Conservation (phyloP, 2,797 vertebrate genomes). For the Malurus leucopterus region DNA sequence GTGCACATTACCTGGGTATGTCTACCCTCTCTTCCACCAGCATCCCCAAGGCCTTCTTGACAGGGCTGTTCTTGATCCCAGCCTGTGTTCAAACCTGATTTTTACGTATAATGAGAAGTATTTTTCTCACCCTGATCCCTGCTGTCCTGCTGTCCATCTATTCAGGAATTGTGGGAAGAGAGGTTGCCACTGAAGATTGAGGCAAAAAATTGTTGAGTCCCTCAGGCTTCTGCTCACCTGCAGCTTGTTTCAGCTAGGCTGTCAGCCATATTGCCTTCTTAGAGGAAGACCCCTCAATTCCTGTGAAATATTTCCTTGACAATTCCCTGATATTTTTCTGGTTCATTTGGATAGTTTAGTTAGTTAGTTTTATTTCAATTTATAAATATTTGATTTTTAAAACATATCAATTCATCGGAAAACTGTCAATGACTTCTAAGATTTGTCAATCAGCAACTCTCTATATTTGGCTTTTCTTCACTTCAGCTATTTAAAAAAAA, state of each 20-base stretch:
- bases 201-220: not conserved
- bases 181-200: not conserved
- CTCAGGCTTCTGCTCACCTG: not conserved
- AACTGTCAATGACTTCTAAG: not conserved
- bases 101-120: not conserved
- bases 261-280: not conserved
- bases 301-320: not conserved
- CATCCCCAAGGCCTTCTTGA: accelerated
- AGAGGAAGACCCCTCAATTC: not conserved
- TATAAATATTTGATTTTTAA: not conserved
- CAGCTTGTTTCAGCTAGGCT: not conserved
- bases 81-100: not conserved
- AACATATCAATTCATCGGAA: not conserved
- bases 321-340: not conserved
- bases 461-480: not conserved
- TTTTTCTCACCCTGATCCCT: not conserved
- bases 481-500: not conserved
- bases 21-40: not conserved
- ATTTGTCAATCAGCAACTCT: not conserved
- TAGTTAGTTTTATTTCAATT: not conserved
- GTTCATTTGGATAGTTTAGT: not conserved
- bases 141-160: not conserved
- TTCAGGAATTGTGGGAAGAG: not conserved
- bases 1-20: not conserved
- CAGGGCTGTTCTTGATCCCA: not conserved